Percentiles rank a stretch among this genome's conserved stretches.
Conservation (phyloP, 2,888 invertebrate genomes). For the Conus canariensis region DNA sequence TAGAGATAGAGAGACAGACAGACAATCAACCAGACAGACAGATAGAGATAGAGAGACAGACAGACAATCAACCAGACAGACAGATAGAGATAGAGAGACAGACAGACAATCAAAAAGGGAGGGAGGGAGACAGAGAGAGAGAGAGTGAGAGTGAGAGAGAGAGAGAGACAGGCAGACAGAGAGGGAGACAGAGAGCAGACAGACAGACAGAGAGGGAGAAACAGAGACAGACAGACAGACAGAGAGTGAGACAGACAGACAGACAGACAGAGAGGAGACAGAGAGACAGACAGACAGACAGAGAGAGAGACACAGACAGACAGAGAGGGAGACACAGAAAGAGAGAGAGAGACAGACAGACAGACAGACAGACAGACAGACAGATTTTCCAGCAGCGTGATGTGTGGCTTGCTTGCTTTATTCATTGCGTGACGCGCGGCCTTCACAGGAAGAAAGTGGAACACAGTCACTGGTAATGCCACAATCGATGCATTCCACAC, state of each 20-base stretch:
- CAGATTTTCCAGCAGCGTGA: too few relatives aligned
- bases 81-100: not conserved
- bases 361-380: not conserved
- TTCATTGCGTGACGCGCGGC: too few relatives aligned
- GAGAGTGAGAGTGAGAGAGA: not conserved
- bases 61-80: not conserved
- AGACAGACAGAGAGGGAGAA: not conserved
- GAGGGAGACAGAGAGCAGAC: not conserved
- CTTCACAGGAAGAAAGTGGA: too few relatives aligned
- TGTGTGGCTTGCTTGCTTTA: too few relatives aligned
- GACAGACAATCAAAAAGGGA: not conserved
- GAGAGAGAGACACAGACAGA: not conserved
- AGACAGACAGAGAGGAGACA: not conserved
- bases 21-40: not conserved
- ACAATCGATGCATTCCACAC: too few relatives aligned
- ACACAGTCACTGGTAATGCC: too few relatives aligned
- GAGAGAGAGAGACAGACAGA: not conserved
- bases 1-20: not conserved
- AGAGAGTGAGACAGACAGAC: not conserved
- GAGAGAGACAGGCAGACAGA: not conserved
- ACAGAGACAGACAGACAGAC: not conserved
- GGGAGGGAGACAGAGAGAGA: not conserved
- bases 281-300: not conserved
- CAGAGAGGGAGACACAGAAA: not conserved
- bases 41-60: not conserved